Base-by-base conservation (phyloP, 2,888 invertebrate species). In the Mimumesa dahlbomi region DNA sequence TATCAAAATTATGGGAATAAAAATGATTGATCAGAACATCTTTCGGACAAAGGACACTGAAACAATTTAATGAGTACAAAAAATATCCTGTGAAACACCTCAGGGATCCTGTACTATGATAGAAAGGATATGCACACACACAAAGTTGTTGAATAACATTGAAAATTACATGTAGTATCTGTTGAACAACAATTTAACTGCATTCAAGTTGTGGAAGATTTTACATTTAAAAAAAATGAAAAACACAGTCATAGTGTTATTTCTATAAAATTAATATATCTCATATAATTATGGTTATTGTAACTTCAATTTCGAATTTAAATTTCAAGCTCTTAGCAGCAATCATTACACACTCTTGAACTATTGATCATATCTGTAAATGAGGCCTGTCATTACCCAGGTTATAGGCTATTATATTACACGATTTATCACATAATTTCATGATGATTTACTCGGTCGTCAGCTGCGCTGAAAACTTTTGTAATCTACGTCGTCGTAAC, bases 401-500 rank as follows among this genome's bases (percentile, higher is more conserved):
- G 38, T 65, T 77, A 67, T 54, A 72, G 69, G 61, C 64, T 65
- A 76, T 62, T 73, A 71, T 75, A 43, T 75, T 68, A 71, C 69
- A 68, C 52, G 67, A 67, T 67, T 77, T 74, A 72, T 81, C 71
- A 74, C 65, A 63, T 59, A 71, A 66, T 57, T 71, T 71, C 56
- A 53, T 18, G 13, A 59, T 65, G 45, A 36, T 70, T 81, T 79
- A 84, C 63, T 85, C 77, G 11, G 82, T 68, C 21, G 71, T 42
- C 68, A 76, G 56, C 63, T 80, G 82, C 34, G 82, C 65, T 46
- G 85, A 81, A 75, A 95, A 95, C 90, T 94, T 94, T 90, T 94
- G 93, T 88, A 96, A 91, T 90, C 95, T 92, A 87, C 95, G 92
- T 90, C 94, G 93, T 89, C 95, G 92, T 61, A 95, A 75, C 73